These are phyloP conservation scores for Drosophila rufa DNA, from an alignment of 1,140 invertebrate genomes.

Conservation along the genomic window DNA sequence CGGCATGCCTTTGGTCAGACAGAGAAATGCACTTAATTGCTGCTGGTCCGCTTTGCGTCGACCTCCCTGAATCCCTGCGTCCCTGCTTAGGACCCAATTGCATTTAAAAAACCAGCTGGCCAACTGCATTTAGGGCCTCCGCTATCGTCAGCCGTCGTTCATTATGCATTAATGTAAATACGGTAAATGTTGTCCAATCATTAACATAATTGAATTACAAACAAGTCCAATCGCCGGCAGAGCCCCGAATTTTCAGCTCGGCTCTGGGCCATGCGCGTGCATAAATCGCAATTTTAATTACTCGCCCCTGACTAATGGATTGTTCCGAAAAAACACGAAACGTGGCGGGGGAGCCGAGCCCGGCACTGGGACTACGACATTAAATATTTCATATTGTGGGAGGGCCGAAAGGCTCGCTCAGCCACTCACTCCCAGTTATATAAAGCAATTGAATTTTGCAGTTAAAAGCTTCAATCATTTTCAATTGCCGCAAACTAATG, in stretches of 20 bases:
- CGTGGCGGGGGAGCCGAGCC: conserved; percentile 8
- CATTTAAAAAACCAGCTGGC: conserved; percentile 58
- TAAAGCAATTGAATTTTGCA: conserved; percentile 81
- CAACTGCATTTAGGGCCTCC: conserved; percentile 55
- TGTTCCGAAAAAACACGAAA: conserved; percentile 45
- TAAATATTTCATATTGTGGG: conserved; percentile 73
- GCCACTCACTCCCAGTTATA: conserved; percentile 16
- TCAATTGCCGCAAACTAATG: conserved; percentile 83
- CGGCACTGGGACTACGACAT: conserved; percentile 33
- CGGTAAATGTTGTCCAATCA: conserved; percentile 85
- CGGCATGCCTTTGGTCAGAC: conserved; percentile 78
- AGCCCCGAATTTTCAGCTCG: conserved; percentile 47
- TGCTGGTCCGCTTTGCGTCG: conserved; percentile 39
- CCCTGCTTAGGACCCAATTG: conserved; percentile 12
- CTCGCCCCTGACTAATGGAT: conserved; percentile 77
- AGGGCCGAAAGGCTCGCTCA: not conserved
- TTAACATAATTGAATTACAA: conserved; percentile 85
- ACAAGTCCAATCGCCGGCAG: conserved; percentile 55
- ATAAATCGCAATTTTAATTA: conserved; percentile 84
- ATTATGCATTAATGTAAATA: conserved; percentile 85
- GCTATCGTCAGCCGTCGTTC: conserved; percentile 61
- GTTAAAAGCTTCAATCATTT: conserved; percentile 84
- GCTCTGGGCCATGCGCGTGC: conserved; percentile 55
- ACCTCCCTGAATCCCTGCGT: not conserved
- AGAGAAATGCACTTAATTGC: conserved; percentile 84